These are phyloP conservation scores for Lasioglossum marginatum DNA, from an alignment of 2,888 invertebrate genomes.

Conservation along the genomic window DNA sequence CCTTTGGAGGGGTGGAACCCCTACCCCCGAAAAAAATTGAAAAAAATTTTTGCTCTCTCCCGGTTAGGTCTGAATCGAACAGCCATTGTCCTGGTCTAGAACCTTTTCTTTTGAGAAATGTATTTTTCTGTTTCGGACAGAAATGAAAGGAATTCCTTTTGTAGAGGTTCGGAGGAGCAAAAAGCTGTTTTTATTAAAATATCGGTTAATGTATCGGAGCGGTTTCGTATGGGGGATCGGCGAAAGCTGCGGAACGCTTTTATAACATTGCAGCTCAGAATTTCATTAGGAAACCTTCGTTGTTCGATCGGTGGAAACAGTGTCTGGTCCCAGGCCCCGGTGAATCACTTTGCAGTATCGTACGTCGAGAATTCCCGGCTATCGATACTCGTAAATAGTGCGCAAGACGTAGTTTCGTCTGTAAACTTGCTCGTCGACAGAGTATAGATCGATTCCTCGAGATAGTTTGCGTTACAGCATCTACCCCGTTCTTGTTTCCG, in stretches of 20 bases:
- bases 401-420: conserved; percentile 56
- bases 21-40: no score
- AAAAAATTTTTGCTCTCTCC: no score
- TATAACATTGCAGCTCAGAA: conserved; percentile 28
- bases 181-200: background rate
- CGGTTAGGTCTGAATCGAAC: no score
- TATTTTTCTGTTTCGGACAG: no score
- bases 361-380: conserved; percentile 55
- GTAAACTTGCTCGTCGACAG: conserved; percentile 58
- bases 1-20: no score
- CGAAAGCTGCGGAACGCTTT: conserved; percentile 14
- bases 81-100: no score
- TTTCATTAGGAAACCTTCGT: conserved; percentile 48
- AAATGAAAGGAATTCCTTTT: background rate
- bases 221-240: background rate
- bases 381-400: conserved; percentile 66
- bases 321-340: background rate
- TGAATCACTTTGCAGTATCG: conserved; percentile 54
- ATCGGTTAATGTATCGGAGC: conserved; percentile 3
- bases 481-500: conserved; percentile 41
- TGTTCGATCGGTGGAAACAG: conserved; percentile 40
- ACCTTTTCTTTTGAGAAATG: no score
- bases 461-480: conserved; percentile 57
- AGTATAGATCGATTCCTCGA: conserved; percentile 49
- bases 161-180: no score